Conservation (phyloP, 2,113 vertebrate genomes). For the Antechinus flavipes region DNA sequence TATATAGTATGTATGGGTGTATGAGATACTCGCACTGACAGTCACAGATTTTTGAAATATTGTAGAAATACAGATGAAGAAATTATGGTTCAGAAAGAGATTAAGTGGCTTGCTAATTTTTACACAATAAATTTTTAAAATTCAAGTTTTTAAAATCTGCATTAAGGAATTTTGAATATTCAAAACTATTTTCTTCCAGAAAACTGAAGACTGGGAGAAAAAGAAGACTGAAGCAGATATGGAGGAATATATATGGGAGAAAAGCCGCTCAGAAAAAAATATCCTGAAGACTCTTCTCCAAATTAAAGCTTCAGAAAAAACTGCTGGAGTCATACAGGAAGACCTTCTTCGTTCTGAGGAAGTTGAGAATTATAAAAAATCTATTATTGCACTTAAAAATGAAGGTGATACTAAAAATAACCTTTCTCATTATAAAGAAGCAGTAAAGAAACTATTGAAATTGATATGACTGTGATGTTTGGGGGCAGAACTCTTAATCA, state of each 20-base stretch:
- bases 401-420: constrained; percentile 89
- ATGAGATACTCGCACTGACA: not conserved
- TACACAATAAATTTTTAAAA: not conserved
- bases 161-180: not conserved
- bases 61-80: not conserved
- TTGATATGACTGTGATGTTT: constrained; percentile 53
- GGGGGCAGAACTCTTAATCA: not conserved
- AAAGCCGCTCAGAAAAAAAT: constrained; percentile 91
- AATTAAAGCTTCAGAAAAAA: constrained; percentile 82
- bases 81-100: not conserved
- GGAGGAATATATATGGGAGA: constrained; percentile 95
- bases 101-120: not conserved
- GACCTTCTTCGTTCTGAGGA: constrained; percentile 87
- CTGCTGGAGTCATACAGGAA: constrained; percentile 75
- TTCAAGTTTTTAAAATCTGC: not conserved
- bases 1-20: not conserved
- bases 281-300: constrained; percentile 85
- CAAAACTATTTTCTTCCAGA: constrained; percentile 84
- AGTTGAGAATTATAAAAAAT: constrained; percentile 90
- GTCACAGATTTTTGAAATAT: not conserved
- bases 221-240: constrained; percentile 92
- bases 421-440: constrained; percentile 92
- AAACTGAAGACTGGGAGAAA: constrained; percentile 94
- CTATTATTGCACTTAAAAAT: constrained; percentile 89
- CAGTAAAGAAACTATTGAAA: constrained; percentile 90